Percentiles rank a stretch among this genome's conserved stretches.
Conservation (phyloP, 2,113 vertebrate species). For the Passer montanus region DNA sequence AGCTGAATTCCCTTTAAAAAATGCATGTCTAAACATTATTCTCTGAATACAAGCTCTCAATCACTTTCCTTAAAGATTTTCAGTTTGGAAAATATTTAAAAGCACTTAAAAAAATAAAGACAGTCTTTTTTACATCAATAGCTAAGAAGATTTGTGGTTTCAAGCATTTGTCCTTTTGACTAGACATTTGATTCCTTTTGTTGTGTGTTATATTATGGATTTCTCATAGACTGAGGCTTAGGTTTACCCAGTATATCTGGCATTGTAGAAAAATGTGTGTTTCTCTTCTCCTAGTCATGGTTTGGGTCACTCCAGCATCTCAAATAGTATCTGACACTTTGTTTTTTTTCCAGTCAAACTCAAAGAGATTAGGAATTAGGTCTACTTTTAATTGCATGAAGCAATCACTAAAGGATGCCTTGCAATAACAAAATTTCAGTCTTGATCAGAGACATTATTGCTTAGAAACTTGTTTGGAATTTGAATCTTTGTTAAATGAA, state of each 20-base stretch:
- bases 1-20: not conserved
- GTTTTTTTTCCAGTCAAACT: not conserved
- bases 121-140: not conserved
- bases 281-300: not conserved
- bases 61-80: not conserved
- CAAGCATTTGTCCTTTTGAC: not conserved
- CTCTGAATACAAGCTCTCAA: not conserved
- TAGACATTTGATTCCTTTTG: not conserved
- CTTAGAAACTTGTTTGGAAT: not conserved
- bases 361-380: not conserved
- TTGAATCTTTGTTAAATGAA: not conserved
- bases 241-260: not conserved
- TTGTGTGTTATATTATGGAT: not conserved
- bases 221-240: not conserved
- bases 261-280: not conserved
- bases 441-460: not conserved
- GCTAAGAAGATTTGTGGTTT: not conserved
- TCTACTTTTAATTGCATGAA: not conserved
- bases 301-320: not conserved
- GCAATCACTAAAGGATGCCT: not conserved
- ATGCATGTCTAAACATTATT: not conserved
- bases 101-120: not conserved
- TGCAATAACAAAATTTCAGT: not conserved
- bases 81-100: not conserved
- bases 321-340: not conserved